Percentiles rank a stretch among this genome's conserved stretches.
Conservation (phyloP, 2,888 invertebrate species). For the Epirrhoe alternata region DNA sequence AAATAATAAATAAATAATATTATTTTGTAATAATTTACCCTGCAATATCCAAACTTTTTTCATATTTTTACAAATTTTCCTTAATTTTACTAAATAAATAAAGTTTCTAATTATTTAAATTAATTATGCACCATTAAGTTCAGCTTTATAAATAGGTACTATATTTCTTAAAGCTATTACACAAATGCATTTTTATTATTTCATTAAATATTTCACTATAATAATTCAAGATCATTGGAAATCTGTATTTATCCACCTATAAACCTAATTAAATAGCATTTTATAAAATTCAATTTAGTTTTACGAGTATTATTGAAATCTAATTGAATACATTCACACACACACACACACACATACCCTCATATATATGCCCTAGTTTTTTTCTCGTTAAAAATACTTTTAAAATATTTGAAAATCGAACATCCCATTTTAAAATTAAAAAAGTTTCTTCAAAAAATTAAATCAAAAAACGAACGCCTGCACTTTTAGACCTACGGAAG, state of each 20-base stretch:
- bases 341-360: background rate
- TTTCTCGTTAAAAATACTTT: too few species aligned
- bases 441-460: too few species aligned
- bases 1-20: slow-evolving; percentile 17
- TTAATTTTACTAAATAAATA: slow-evolving; percentile 9
- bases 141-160: slow-evolving; percentile 58
- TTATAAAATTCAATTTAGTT: too few species aligned
- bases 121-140: slow-evolving; percentile 70
- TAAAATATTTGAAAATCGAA: too few species aligned
- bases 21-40: slow-evolving; percentile 50
- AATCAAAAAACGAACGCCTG: too few species aligned
- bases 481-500: background rate
- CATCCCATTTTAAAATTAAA: too few species aligned
- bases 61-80: slow-evolving; percentile 34
- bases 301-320: too few species aligned
- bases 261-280: background rate
- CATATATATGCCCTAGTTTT: too few species aligned
- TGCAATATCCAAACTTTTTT: slow-evolving; percentile 56
- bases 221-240: slow-evolving; percentile 61
- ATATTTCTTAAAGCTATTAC: slow-evolving; percentile 11
- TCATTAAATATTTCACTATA: background rate
- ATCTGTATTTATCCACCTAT: slow-evolving; percentile 37
- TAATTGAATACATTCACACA: background rate
- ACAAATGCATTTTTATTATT: background rate
- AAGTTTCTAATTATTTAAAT: slow-evolving; percentile 20